A percentile compares a stretch with the other conserved stretches of the same genome.
phyloP scores from a whole-genome alignment of 2,797 vertebrate species.

The Pipistrellus kuhlii region DNA sequence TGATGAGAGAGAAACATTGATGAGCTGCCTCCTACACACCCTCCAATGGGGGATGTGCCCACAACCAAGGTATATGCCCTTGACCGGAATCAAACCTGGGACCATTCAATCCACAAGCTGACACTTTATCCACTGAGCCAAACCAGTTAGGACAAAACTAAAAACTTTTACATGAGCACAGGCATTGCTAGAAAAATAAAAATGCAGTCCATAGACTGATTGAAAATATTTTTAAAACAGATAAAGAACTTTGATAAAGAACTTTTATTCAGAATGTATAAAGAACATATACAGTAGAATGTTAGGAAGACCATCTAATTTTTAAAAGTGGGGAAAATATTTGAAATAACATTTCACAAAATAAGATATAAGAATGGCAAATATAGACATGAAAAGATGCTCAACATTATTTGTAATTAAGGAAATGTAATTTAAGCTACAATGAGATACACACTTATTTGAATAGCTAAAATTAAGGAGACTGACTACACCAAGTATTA shows the following conservation, averaged over 20 bases:
- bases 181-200: slow-evolving; percentile 42
- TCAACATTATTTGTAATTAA: background rate
- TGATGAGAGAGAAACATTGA: too few species aligned
- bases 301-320: background rate
- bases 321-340: slow-evolving; percentile 1
- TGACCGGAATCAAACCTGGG: too few species aligned
- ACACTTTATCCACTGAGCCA: too few species aligned
- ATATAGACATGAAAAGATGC: slow-evolving; percentile 11
- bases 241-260: slow-evolving; percentile 9
- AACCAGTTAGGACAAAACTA: background rate
- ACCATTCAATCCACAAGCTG: too few species aligned
- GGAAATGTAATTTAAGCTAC: slow-evolving; percentile 34
- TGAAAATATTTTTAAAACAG: background rate
- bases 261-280: slow-evolving; percentile 3
- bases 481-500: background rate
- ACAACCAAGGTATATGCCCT: too few species aligned
- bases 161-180: background rate
- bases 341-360: slow-evolving; percentile 29
- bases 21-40: too few species aligned
- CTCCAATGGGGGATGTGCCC: too few species aligned
- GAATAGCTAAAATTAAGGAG: background rate
- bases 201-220: background rate
- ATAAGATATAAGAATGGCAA: slow-evolving; percentile 23
- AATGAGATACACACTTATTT: background rate
- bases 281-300: background rate